Conservation (phyloP, 2,888 invertebrate genomes). For the Drosophila acutilabella region DNA sequence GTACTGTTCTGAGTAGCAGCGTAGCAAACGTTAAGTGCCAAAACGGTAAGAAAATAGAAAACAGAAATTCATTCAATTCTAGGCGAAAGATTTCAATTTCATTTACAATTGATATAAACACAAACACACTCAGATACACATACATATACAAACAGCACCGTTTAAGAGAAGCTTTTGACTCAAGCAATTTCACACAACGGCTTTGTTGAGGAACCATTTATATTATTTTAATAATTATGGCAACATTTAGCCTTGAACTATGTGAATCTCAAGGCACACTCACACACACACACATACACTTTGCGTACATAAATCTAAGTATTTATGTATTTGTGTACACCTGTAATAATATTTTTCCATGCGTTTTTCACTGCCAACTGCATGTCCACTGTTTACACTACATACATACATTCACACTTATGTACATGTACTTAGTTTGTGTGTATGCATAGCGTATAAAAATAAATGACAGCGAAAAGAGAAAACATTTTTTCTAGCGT, state of each 20-base stretch:
- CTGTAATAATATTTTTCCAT: slow-evolving; percentile 47
- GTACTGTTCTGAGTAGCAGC: slow-evolving; percentile 5
- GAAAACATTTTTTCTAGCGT: slow-evolving; percentile 67
- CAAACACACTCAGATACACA: slow-evolving; percentile 10
- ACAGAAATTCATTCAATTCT: slow-evolving; percentile 62
- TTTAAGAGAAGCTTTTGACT: not conserved
- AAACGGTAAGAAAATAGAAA: slow-evolving; percentile 52
- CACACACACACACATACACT: not conserved
- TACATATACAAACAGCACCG: not conserved
- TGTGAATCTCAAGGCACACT: slow-evolving; percentile 12
- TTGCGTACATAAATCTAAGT: not conserved
- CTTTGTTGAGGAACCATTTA: slow-evolving; percentile 13
- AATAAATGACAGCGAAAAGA: slow-evolving; percentile 70
- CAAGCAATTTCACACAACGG: not conserved
- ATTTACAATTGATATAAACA: slow-evolving; percentile 53
- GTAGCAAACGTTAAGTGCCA: slow-evolving; percentile 50
- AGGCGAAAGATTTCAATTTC: slow-evolving; percentile 61
- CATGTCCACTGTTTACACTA: slow-evolving; percentile 17
- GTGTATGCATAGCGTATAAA: slow-evolving; percentile 60
- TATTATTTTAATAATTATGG: not conserved
- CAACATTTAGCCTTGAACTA: slow-evolving; percentile 15
- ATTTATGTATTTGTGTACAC: slow-evolving; percentile 15
- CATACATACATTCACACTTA: slow-evolving; percentile 15
- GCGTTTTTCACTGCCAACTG: slow-evolving; percentile 41
- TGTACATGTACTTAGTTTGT: slow-evolving; percentile 8